phyloP scores from a whole-genome alignment of 2,797 vertebrate species.

The Paramormyrops hopkinsi region DNA sequence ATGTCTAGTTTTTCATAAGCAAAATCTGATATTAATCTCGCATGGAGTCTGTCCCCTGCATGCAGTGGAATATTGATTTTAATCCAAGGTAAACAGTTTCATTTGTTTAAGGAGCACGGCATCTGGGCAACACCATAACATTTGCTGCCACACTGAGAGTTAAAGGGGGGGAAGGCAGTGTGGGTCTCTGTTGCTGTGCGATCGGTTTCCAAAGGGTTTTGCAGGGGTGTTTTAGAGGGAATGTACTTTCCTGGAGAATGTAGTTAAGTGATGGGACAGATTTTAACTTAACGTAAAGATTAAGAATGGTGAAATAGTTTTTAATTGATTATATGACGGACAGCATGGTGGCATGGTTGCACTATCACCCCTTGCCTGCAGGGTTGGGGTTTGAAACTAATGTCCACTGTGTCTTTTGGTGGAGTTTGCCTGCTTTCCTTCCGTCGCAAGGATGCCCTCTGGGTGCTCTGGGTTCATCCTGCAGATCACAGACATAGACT shows the following conservation, averaged over 20 bases:
- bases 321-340: background rate
- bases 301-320: background rate
- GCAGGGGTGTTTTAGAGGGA: background rate
- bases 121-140: conserved; percentile 27
- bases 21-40: conserved; percentile 59
- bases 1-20: conserved; percentile 63
- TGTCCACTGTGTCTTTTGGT: background rate
- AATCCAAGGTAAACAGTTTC: conserved; percentile 69
- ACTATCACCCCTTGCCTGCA: background rate
- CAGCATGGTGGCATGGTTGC: background rate
- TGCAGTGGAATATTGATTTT: conserved; percentile 49
- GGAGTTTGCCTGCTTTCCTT: background rate
- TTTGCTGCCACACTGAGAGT: background rate
- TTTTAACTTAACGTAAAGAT: background rate
- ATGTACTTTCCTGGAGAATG: background rate
- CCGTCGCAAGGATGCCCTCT: background rate
- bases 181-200: background rate
- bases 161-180: background rate
- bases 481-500: background rate
- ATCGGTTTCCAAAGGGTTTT: background rate
- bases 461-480: background rate
- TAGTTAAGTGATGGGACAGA: background rate
- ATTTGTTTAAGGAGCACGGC: conserved; percentile 50
- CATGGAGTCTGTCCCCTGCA: conserved; percentile 13
- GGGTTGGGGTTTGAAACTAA: background rate